Evolutionary conservation across 2,888 invertebrate species (phyloP).

Genomic region (Xylota segnis): DNA sequence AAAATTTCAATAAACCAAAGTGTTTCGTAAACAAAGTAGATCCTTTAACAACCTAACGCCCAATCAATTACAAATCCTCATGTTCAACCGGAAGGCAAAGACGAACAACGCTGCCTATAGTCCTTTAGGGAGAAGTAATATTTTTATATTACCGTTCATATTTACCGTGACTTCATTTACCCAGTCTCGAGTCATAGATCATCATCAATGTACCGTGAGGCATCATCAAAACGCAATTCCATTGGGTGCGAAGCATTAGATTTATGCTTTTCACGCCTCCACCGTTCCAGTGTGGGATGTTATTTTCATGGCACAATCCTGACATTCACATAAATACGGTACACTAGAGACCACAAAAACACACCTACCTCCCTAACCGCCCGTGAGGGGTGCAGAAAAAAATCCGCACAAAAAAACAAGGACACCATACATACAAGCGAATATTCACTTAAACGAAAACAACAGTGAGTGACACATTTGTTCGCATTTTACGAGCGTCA

Average conservation of each 20-base stretch:
- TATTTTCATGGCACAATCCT: slow-evolving; percentile 29
- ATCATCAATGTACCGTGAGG: slow-evolving; percentile 38
- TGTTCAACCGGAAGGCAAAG: neutral
- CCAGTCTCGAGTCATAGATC: slow-evolving; percentile 42
- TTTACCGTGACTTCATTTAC: slow-evolving; percentile 17
- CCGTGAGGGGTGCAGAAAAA: slow-evolving; percentile 1
- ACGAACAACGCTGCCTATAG: neutral
- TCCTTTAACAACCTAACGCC: neutral
- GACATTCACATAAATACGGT: slow-evolving; percentile 32
- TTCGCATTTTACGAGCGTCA: slow-evolving; percentile 40
- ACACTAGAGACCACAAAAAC: neutral
- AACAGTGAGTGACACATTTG: slow-evolving; percentile 41
- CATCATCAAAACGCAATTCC: slow-evolving; percentile 43
- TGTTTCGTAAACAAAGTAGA: slow-evolving; percentile 17
- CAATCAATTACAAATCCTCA: slow-evolving; percentile 5
- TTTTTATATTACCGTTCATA: slow-evolving; percentile 36
- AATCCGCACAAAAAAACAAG: neutral
- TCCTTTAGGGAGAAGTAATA: slow-evolving; percentile 36
- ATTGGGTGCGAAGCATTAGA: slow-evolving; percentile 35
- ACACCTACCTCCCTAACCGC: neutral
- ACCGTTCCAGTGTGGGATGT: neutral
- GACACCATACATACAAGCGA: neutral
- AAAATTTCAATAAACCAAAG: slow-evolving; percentile 37
- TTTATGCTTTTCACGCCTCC: slow-evolving; percentile 48
- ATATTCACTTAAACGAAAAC: neutral